Conservation (phyloP, 1,140 invertebrate species). For the Trichogramma pretiosum region DNA sequence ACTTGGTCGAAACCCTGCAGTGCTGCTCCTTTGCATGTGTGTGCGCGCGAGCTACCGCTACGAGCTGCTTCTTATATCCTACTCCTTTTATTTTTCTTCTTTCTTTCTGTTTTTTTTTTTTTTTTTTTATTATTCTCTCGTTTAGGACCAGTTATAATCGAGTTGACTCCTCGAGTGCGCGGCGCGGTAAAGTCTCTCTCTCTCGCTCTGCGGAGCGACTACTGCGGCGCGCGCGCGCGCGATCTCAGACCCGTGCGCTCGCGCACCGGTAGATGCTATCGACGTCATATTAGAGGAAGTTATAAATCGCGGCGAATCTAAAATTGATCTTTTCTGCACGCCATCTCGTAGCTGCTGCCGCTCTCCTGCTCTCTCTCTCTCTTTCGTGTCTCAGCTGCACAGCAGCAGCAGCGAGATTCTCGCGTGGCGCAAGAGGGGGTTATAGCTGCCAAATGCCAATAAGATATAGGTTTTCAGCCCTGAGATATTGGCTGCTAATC, state of each 20-base stretch:
- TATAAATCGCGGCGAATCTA: conserved; percentile 46
- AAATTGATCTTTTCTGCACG: conserved; percentile 46
- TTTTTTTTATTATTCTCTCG: too few relatives aligned
- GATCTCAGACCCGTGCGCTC: conserved; percentile 1
- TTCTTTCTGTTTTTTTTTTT: too few relatives aligned
- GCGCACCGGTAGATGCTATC: conserved; percentile 31
- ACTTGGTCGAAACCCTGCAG: too few relatives aligned
- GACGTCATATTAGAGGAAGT: conserved; percentile 46
- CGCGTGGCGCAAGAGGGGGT: too few relatives aligned
- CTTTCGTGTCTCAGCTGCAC: too few relatives aligned
- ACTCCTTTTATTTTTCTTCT: too few relatives aligned
- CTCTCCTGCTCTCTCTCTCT: neutral
- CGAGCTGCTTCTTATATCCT: too few relatives aligned
- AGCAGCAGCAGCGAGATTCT: too few relatives aligned
- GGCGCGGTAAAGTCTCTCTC: too few relatives aligned
- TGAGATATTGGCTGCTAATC: conserved; percentile 24
- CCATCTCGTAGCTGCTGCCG: neutral
- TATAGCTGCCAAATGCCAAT: too few relatives aligned
- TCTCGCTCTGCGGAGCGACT: neutral
- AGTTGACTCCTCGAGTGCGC: neutral
- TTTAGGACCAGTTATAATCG: conserved; percentile 13
- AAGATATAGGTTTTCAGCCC: conserved; percentile 23
- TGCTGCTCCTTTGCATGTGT: too few relatives aligned
- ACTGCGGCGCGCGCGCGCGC: conserved; percentile 9
- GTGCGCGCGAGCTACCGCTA: too few relatives aligned